Conservation (phyloP, 2,888 invertebrate species). For the Cecidostiba fungosa region DNA sequence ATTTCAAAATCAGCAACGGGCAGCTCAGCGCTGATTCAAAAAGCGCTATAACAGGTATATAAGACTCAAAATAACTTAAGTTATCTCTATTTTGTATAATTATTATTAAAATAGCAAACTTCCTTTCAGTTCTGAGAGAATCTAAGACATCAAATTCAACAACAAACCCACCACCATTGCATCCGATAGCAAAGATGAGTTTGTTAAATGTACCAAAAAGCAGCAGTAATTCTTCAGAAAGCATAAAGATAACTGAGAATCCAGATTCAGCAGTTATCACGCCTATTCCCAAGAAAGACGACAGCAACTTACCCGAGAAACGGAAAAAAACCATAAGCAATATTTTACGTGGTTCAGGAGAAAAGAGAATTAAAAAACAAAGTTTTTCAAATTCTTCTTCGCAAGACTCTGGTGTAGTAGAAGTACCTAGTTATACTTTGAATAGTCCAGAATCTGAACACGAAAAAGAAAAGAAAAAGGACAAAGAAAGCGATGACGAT, state of each 20-base stretch:
- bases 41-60: slow-evolving; percentile 84
- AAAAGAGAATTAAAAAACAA: slow-evolving; percentile 76
- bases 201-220: slow-evolving; percentile 73
- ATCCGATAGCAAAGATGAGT: slow-evolving; percentile 78
- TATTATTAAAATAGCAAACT: slow-evolving; percentile 29
- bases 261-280: slow-evolving; percentile 79
- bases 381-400: slow-evolving; percentile 72
- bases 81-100: slow-evolving; percentile 25
- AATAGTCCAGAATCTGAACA: slow-evolving; percentile 77
- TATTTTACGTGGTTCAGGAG: slow-evolving; percentile 74
- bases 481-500: slow-evolving; percentile 76
- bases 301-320: slow-evolving; percentile 71
- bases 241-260: slow-evolving; percentile 78
- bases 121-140: slow-evolving; percentile 76
- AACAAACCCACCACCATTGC: slow-evolving; percentile 77
- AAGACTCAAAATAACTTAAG: background rate
- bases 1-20: slow-evolving; percentile 82
- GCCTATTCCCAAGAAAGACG: slow-evolving; percentile 77
- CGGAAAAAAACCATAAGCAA: slow-evolving; percentile 76
- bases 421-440: slow-evolving; percentile 71
- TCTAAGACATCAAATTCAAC: slow-evolving; percentile 76
- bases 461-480: slow-evolving; percentile 76
- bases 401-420: slow-evolving; percentile 72
- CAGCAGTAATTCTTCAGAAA: slow-evolving; percentile 71
- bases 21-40: slow-evolving; percentile 84